Percentiles rank a stretch among this genome's conserved stretches.
phyloP scores from a whole-genome alignment of 2,888 invertebrate species.

The Trachelus tabidus region DNA sequence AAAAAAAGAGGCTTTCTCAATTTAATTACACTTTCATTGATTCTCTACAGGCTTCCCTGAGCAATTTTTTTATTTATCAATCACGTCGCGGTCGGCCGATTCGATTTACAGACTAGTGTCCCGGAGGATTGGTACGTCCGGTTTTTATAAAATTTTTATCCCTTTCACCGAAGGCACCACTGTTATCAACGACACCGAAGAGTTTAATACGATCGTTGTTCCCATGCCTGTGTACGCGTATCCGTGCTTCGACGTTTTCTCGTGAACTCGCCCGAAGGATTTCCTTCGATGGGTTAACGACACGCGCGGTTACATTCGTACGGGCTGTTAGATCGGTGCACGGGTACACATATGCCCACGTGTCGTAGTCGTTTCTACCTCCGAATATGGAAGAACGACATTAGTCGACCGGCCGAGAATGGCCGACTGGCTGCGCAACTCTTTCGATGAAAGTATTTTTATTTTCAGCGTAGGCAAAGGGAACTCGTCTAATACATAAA shows the following conservation, averaged over 20 bases:
- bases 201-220: background rate
- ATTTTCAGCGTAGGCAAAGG: slow-evolving; percentile 28
- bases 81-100: background rate
- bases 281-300: slow-evolving; percentile 53
- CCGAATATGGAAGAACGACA: slow-evolving; percentile 43
- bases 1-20: background rate
- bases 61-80: background rate
- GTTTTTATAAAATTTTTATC: background rate
- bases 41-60: background rate
- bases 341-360: slow-evolving; percentile 62
- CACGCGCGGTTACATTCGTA: slow-evolving; percentile 63
- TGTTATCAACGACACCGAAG: background rate
- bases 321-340: slow-evolving; percentile 55
- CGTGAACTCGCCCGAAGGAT: slow-evolving; percentile 1
- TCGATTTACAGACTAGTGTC: background rate
- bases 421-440: slow-evolving; percentile 40
- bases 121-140: background rate
- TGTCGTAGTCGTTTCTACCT: slow-evolving; percentile 13
- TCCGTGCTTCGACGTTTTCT: background rate
- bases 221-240: background rate
- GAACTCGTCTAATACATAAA: background rate
- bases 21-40: background rate
- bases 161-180: background rate
- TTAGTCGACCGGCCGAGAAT: slow-evolving; percentile 15
- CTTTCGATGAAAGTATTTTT: slow-evolving; percentile 47